Base-by-base conservation (phyloP, 2,888 invertebrate genomes). In the Chloromyia formosa region DNA sequence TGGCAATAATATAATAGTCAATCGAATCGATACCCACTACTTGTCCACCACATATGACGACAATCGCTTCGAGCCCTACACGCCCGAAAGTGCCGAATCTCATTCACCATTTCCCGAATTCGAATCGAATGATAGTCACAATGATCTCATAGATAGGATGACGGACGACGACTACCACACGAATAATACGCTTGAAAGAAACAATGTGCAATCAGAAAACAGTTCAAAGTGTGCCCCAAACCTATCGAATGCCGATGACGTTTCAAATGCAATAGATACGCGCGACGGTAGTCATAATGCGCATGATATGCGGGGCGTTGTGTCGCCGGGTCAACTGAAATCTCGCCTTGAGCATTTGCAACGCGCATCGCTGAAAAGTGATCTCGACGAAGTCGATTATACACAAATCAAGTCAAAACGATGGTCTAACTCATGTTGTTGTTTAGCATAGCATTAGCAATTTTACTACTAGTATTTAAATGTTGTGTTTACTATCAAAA, bases 71-170 rank as follows among this genome's bases (percentile, higher is more conserved):
- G 93, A 93, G 79, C 93, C 94, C 0, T 94, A 94, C 80, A 94
- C 94, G 0, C 94, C 94, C n/a, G 94, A 94, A 81, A 93, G 93
- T 83, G 88, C 90, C 78, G 93, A 93, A 80, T 93, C 93, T 22
- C 92, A 90, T 80, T 91, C 92, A 60, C 93, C 93, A 0, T 87
- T 88, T 76, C 87, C 88, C 0, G 89, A 86, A 66, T 62, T 83
- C 0, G 83, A 73, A 62, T 72, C 45, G 45, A 40, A 60, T 45
- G 27, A 35, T 35, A 73, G 40, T 60, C 69, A 22, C 14, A 79
- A 80, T 75, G 80, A 82, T 69, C 84, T 84, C 74, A 79, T 82
- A 45, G 82, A 82, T 80, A 35, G 27, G 27, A 71, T 84, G 84
- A 76, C 75, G 60, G 75, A 80, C 64, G 27, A 35, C 27, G 27